Evolutionary conservation across 2,113 vertebrate genomes (phyloP), one percentile per base, ranked within the genome.

Genomic region (Chloebia gouldiae): DNA sequence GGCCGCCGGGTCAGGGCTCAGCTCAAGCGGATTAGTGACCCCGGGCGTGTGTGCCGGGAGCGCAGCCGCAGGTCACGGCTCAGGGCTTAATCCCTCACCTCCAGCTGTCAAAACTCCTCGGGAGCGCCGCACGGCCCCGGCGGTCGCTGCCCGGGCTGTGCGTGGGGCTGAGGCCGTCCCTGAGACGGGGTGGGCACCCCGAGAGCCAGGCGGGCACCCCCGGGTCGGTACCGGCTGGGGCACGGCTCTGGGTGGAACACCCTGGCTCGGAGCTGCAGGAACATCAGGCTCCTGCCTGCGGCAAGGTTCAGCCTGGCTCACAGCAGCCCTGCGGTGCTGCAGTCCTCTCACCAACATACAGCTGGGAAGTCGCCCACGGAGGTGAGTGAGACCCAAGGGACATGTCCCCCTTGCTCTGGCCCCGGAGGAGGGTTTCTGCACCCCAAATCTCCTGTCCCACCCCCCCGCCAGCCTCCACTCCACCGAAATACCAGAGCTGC

Each of bases 401-500:
- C 3, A 0, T 1, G 61, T 63, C 3, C 6, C 3, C 45, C 61
- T 79, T 31, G 1, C 19, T 37, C 49, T 3, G 2, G 51, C 78
- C 61, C 53, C 6, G 3, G 13, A 0, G 0, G 76, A 72, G 61
- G 37, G 30, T 49, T 94, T 78, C 73, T 86, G 78, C 17, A 13
- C 69, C 86, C 87, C 2, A 5, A 91, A 68, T 47, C 51, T 70
- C 59, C 2, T 0, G 53, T 49, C 53, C 69, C 13, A 2, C 40
- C 51, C 71, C 40, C 44, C 61, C 71, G 0, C 40, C 88, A 78
- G 60, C 77, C 92, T 40, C 89, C 17, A 22, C 94, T 72, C 92
- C 93, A 44, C 84, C 3, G 30, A 95, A 96, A 98, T 98, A 97
- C 98, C 98, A 98, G 97, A 95, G 91, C 72, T 28, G 33, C 93